Evolutionary conservation across 2,888 invertebrate species (phyloP), one percentile per base, ranked within the genome.

Genomic region (Caenorhabditis sinica): DNA sequence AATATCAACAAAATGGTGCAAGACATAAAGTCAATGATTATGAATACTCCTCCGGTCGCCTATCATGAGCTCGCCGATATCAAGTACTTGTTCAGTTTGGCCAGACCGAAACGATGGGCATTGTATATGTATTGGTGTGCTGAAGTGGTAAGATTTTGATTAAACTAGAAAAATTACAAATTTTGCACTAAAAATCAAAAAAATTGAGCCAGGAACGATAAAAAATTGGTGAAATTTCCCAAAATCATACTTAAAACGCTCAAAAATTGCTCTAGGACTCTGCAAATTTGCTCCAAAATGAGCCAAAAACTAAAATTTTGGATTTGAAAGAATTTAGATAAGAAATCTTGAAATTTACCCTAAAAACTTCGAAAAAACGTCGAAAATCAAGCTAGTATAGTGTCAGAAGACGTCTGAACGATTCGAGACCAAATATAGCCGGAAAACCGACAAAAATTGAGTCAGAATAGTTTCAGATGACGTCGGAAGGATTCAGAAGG

Each of bases 41-140:
- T 84, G 25, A 49, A 53, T 53, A 79, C 82, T 0, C 71, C 36
- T 15, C 84, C 89, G 9, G 43, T 90, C 49, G 69, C 80, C 11
- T 75, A 86, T 23, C 72, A 79, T 5, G 91, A 90, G 45, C 81
- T 75, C 0, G 51, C 61, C 2, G 73, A 69, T 13, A 56, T 87
- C 23, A 49, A 68, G 30, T 74, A 63, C 68, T 81, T 90, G 20
- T 83, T 83, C 74, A 82, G 74, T 17, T 43, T 91, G 2, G 60
- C 90, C 0, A 63, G 87, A 71, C 85, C 82, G 53, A 51, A 79
- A 45, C 75, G 91, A 65, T 90, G 91, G 91, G 75, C 87, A 11
- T 85, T 91, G 28, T 89, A 87, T 61, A 51, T 63, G 20, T 82
- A 71, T 53, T 90, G 90, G 90, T 80, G 83, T 53, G 53, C 49